phyloP scores from a whole-genome alignment of 2,113 vertebrate species.

The Mesoclemmys tuberculata region DNA sequence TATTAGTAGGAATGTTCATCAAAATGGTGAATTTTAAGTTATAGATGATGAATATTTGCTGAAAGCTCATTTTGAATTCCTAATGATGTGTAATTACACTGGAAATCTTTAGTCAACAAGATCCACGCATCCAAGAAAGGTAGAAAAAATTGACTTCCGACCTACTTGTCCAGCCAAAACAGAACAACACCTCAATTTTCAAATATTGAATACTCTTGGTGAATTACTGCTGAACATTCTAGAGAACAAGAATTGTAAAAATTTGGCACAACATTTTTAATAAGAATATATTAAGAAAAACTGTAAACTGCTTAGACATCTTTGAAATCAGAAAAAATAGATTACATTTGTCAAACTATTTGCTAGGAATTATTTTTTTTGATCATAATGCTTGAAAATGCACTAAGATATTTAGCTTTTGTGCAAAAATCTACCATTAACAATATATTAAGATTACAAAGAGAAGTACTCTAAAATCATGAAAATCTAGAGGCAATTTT shows the following conservation, averaged over 20 bases:
- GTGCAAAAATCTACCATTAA: background rate
- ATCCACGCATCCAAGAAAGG: background rate
- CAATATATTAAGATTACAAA: conserved; percentile 57
- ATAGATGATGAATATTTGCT: background rate
- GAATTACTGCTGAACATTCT: background rate
- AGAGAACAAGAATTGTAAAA: background rate
- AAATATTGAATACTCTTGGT: background rate
- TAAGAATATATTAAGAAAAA: background rate
- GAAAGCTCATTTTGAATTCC: background rate
- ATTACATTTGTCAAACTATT: background rate
- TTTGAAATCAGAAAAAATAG: background rate
- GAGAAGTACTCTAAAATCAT: conserved; percentile 26
- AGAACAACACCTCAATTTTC: background rate
- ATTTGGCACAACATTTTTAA: background rate
- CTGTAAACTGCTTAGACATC: background rate
- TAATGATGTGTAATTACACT: background rate
- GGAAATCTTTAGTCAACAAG: background rate
- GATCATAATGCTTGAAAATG: background rate
- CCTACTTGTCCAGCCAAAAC: background rate
- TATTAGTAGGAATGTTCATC: background rate
- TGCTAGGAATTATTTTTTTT: background rate
- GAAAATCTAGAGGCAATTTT: conserved; percentile 62
- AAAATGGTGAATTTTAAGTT: conserved; percentile 3
- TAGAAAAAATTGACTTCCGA: background rate
- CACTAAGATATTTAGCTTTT: background rate